Conservation (phyloP, 2,888 invertebrate species). For the Iselma pallidipennis region DNA sequence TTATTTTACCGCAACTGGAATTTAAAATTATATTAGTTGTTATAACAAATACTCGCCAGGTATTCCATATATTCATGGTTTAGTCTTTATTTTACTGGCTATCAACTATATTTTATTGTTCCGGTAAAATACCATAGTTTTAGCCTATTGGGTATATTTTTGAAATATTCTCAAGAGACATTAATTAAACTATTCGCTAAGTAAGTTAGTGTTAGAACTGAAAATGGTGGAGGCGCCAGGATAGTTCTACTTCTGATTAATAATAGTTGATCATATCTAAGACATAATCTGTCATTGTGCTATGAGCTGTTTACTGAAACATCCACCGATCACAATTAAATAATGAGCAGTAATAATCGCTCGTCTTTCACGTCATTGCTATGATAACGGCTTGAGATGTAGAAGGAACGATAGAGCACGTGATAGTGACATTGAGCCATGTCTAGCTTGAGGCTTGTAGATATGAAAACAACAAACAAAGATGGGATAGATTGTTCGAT, state of each 20-base stretch:
- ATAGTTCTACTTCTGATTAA: not conserved
- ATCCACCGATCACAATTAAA: not conserved
- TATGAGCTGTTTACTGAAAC: not conserved
- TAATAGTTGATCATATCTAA: not conserved
- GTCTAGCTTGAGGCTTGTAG: not conserved
- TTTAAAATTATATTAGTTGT: not conserved
- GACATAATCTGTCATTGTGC: not conserved
- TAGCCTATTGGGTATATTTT: not conserved
- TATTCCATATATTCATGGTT: too few relatives aligned
- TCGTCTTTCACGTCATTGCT: conserved; percentile 1
- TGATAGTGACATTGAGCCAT: conserved; percentile 4
- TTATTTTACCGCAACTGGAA: too few relatives aligned
- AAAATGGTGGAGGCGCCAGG: not conserved
- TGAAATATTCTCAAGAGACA: not conserved
- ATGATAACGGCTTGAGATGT: not conserved
- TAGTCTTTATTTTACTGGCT: not conserved
- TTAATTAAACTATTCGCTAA: too few relatives aligned
- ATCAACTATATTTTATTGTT: too few relatives aligned
- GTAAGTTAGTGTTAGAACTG: too few relatives aligned
- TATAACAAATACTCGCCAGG: not conserved
- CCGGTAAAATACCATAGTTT: not conserved
- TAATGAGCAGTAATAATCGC: conserved; percentile 1
- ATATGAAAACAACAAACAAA: not conserved
- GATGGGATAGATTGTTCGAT: too few relatives aligned
- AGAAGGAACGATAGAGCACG: not conserved